Base-by-base conservation (phyloP, 2,113 vertebrate species). In the Epinephelus fuscoguttatus region DNA sequence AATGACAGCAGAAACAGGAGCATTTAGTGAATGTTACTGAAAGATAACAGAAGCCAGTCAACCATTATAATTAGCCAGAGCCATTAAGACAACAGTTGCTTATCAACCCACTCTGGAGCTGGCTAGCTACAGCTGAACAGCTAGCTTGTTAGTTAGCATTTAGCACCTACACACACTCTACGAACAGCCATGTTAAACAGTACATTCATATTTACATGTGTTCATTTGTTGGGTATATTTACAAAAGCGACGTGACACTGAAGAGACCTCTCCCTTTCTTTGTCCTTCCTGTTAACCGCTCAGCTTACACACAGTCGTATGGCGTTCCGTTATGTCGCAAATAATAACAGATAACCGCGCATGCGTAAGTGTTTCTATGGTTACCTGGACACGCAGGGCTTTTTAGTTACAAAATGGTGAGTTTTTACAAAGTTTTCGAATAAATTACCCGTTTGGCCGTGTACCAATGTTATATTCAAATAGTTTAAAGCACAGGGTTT, bases 291-390 rank as follows among this genome's bases (percentile, higher is more conserved):
- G 12, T 2, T 21, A 8, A 14, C 27, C 55, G 37, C 0, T 12
- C 19, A 1, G 25, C 10, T 45, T 11, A 50, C 27, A 30, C 33
- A 64, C 47, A 11, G 82, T 14, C 93, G 91, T 89, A 87, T 0
- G 12, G 19, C 42, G 78, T 33, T 14, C n/a, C 25, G 5, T 50
- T 21, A 0, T 82, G 91, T 92, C 89, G 92, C 72, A 88, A 92
- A 91, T 50, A 5, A n/a, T 68, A 89, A 86, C 56, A 84, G 4
- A 67, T 0, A 0, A 72, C 5, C 0, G 11, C 92, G 93, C 94
- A 85, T 89, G 91, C 82, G 86, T 23, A 0, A 0, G 0, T 0
- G 90, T 92, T 88, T 40, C 89, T 37, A 92, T 85, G 72, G 93
- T 88, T 80, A 85, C 88, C 0, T 2, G 10, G 59, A 89, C 81